Base-by-base conservation (phyloP, 1,140 invertebrate genomes). In the Cydia fagiglandana region DNA sequence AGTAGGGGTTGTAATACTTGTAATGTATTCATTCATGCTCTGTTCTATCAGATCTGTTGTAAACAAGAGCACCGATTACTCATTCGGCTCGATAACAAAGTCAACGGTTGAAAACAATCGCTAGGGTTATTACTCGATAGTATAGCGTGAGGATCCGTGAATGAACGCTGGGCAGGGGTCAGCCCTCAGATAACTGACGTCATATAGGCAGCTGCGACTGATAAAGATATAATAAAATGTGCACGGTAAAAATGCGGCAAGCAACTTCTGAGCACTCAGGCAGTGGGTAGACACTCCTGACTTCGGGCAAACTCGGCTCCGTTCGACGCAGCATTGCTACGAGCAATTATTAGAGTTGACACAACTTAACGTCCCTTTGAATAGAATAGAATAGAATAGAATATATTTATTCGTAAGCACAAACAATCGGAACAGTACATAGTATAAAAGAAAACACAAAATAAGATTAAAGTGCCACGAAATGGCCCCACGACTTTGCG, bases 41-140 rank as follows among this genome's bases (percentile, higher is more conserved):
- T 9, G n/a, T n/a, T 56, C 53, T 61, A 61, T 61, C 56, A 20
- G 56, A 61, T 50, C 2, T 61, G 56, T 61, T 24, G 56, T 61
- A 24, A 61, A 61, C 56, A 61, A 61, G 56, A 61, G 20, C 56
- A 61, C 24, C n/a, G 56, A 61, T 61, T 61, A 56, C 56, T 61
- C 56, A 30, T 70, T 38, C 30, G 66, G 34, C 7, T 41, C 34
- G 66, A 70, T 70, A 70, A 41, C n/a, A 70, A 70, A 70, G 66
- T 70, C 66, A 70, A 70, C 66, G 66, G 17, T 70, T 70, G 66
- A 70, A 70, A 38, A 70, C 66, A 70, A 70, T 70, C 66, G 34
- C 66, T 70, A 70, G 66, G 66, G 66, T 70, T 70, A 70, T 70
- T 70, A 70, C 66, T 38, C 66, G 66, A 70, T 70, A 38, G 34